These are phyloP conservation scores for Coptodon bakossiorum DNA, from an alignment of 2,113 vertebrate species.

Conservation along the genomic window DNA sequence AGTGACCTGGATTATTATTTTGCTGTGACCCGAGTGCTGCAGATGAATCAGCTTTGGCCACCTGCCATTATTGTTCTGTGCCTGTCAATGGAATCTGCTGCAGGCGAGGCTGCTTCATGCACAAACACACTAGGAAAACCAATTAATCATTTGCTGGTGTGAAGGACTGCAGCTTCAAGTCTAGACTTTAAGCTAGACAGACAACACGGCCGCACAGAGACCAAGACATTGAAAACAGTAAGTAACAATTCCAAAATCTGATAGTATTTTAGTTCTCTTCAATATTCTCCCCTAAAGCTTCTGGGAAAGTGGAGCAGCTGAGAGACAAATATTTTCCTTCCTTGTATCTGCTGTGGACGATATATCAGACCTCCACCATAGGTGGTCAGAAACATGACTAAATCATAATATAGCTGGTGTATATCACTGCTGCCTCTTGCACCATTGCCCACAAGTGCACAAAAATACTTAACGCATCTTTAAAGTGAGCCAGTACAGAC, in stretches of 20 bases:
- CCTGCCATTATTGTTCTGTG: constrained; percentile 9
- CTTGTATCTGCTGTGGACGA: neutral
- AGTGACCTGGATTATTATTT: constrained; percentile 20
- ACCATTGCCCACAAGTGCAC: neutral
- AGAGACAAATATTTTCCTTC: neutral
- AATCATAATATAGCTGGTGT: accelerated
- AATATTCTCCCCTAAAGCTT: accelerated
- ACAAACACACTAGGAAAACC: constrained; percentile 32
- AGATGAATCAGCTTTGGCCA: constrained; percentile 15
- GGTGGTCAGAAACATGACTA: neutral
- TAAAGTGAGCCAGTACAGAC: neutral
- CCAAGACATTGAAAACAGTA: neutral
- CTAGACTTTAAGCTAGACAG: neutral
- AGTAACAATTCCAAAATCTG: neutral
- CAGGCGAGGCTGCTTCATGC: constrained; percentile 5
- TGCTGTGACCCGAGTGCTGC: neutral
- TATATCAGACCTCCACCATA: neutral
- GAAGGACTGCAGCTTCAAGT: neutral
- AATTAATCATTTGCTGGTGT: constrained; percentile 8
- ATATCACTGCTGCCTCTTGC: accelerated
- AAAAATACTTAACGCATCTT: neutral
- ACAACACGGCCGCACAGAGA: neutral
- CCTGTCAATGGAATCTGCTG: constrained; percentile 8
- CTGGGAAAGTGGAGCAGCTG: neutral
- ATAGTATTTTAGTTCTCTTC: neutral